These are phyloP conservation scores for Ceraclea dissimilis DNA, from an alignment of 2,888 invertebrate species.

Conservation along the genomic window DNA sequence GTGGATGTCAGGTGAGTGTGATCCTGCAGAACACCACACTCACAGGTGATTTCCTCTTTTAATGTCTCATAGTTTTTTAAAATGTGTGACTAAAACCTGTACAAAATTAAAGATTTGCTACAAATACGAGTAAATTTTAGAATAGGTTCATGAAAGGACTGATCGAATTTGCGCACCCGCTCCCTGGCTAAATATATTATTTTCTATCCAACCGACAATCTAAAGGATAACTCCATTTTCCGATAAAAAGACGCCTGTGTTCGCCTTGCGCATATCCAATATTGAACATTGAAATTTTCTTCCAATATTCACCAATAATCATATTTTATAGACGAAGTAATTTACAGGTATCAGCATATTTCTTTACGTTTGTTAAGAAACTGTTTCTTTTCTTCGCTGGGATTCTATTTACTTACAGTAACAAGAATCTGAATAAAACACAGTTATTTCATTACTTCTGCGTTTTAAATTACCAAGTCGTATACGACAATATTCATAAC, in stretches of 20 bases:
- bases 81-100: too few species aligned
- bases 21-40: too few species aligned
- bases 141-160: background rate
- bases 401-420: too few species aligned
- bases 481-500: too few species aligned
- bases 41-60: too few species aligned
- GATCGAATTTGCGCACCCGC: slow-evolving; percentile 20
- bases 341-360: slow-evolving; percentile 4
- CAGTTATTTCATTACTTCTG: too few species aligned
- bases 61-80: too few species aligned
- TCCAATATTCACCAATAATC: slow-evolving; percentile 15
- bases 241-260: slow-evolving; percentile 17
- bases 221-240: slow-evolving; percentile 22
- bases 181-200: slow-evolving; percentile 23
- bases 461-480: too few species aligned
- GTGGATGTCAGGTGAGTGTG: too few species aligned
- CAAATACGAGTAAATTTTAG: background rate
- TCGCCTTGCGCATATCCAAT: slow-evolving; percentile 15
- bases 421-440: too few species aligned
- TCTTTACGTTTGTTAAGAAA: background rate
- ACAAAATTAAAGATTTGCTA: too few species aligned
- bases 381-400: background rate
- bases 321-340: slow-evolving; percentile 6
- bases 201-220: slow-evolving; percentile 21
- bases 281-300: slow-evolving; percentile 11